These are phyloP conservation scores for Pan troglodytes DNA, from an alignment of 2,113 vertebrate species.

Conservation along the genomic window NHGRI_mPanTro3-v2.1_pri NC_072416.2:83272501-83273000, in stretches of 20 bases:
- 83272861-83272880: no score
- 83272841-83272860: no score
- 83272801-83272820: no score
- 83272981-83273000: neutral
- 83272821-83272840: no score
- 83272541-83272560: constrained; percentile 90
- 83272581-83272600: constrained; percentile 74
- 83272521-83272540: constrained; percentile 90
- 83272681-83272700: neutral
- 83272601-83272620: fast-evolving
- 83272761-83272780: neutral
- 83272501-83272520: constrained; percentile 84
- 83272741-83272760: neutral
- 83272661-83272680: fast-evolving
- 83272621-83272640: neutral
- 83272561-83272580: constrained; percentile 88
- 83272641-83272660: fast-evolving
- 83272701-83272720: neutral
- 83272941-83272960: no score
- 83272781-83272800: no score
- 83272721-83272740: neutral
- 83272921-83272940: no score
- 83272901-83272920: no score
- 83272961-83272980: neutral
- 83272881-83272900: no score